These are phyloP conservation scores for Antheraea yamamai DNA, from an alignment of 2,888 invertebrate species.

Conservation along the genomic window DNA sequence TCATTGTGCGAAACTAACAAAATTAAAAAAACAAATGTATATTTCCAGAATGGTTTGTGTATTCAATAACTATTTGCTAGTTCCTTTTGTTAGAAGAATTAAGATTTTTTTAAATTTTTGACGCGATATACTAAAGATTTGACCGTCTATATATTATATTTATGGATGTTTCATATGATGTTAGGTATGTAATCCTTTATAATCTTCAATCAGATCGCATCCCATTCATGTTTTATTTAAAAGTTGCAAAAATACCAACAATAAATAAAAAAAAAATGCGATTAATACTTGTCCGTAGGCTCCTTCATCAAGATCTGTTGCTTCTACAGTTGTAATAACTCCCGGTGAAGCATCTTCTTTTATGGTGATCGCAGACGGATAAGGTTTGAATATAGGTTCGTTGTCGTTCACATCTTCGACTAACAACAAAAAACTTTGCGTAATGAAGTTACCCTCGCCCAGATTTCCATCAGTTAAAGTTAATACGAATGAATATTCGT, in stretches of 20 bases:
- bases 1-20: too few species aligned
- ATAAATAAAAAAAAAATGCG: constrained; percentile 20
- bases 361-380: constrained; percentile 90
- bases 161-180: too few species aligned
- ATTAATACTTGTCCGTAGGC: constrained; percentile 91
- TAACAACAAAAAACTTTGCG: constrained; percentile 92
- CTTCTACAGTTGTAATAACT: constrained; percentile 90
- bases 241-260: not conserved
- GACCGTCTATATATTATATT: too few species aligned
- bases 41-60: too few species aligned
- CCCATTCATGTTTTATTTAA: not conserved
- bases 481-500: constrained; percentile 93
- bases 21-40: too few species aligned
- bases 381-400: constrained; percentile 92
- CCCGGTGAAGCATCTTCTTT: constrained; percentile 90
- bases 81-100: too few species aligned
- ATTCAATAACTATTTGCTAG: too few species aligned
- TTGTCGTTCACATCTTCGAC: constrained; percentile 97
- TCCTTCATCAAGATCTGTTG: constrained; percentile 94
- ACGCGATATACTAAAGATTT: too few species aligned
- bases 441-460: constrained; percentile 93
- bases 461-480: constrained; percentile 94
- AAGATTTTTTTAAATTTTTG: too few species aligned
- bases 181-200: too few species aligned
- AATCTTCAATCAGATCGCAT: too few species aligned